Evolutionary conservation across 2,888 invertebrate genomes (phyloP), one percentile per base, ranked within the genome.

Genomic region (Girardia tigrina): DNA sequence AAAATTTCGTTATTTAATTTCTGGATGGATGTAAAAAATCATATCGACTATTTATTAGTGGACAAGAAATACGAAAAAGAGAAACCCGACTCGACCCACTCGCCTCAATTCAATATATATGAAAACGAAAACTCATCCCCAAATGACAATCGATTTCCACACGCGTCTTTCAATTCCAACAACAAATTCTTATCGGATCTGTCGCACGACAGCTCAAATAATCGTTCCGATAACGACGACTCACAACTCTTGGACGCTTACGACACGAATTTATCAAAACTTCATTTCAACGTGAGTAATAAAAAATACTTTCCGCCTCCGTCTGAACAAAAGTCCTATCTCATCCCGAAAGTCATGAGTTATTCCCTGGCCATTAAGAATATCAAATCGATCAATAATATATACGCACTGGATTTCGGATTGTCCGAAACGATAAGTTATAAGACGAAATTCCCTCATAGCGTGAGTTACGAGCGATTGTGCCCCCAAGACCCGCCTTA

Each of bases 341-440:
- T 56, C 6, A 56, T 56, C 4, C 56, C 56, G 4, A 56, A 56
- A 56, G n/a, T 56, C n/a, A 12, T 56, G 8, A 56, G 56, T 56
- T 56, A n/a, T 8, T 56, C 56, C 4, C 23, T 56, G n/a, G 56
- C 56, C n/a, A 56, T 56, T n/a, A 56, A 56, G 23, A 56, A 56
- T 56, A n/a, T n/a, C 23, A 56, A 56, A 56, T 56, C 56, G 6
- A 23, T 20, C 23, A n/a, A 20, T 56, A 56, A 4, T n/a, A 56
- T 56, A 8, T 56, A 56, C n/a, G 56, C 56, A 4, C 23, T 56
- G n/a, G 56, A 56, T 56, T 56, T 56, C n/a, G 56, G 56, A 56
- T 20, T 56, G 4, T 12, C 56, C 23, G 56, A 56, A 56, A 56
- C 56, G n/a, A 56, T 56, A 23, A 56, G 23, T 56, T 56, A 8